Percentiles rank a stretch among this genome's conserved stretches.
phyloP scores from a whole-genome alignment of 2,888 invertebrate species.

The Hypselothyrea guttata region DNA sequence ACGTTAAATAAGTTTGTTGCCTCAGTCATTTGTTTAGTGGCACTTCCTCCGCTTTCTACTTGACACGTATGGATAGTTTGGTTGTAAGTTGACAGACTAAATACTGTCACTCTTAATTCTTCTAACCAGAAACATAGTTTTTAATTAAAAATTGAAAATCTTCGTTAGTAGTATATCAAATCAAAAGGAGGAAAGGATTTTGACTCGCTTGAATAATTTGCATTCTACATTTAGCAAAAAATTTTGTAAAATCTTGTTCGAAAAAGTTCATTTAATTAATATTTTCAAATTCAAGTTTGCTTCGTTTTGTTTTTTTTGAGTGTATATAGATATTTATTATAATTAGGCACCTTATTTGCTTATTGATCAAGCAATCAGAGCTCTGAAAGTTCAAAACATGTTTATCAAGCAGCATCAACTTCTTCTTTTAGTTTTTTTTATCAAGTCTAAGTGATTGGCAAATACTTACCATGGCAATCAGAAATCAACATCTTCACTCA shows the following conservation, averaged over 20 bases:
- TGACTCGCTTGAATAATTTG: conserved; percentile 18
- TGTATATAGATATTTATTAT: conserved; percentile 41
- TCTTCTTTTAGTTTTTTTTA: conserved; percentile 36
- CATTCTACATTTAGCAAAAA: too few relatives aligned
- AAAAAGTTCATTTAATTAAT: too few relatives aligned
- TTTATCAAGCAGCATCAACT: conserved; percentile 54
- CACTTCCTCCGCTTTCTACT: conserved; percentile 29
- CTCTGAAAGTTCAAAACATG: conserved; percentile 46
- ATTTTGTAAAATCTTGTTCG: too few relatives aligned
- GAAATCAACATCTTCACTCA: conserved; percentile 34
- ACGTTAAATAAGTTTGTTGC: conserved; percentile 52
- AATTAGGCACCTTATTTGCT: conserved; percentile 71
- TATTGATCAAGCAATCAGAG: conserved; percentile 55
- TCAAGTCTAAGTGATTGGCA: conserved; percentile 69
- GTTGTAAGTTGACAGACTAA: conserved; percentile 18
- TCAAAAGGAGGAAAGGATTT: conserved; percentile 71
- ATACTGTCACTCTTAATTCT: conserved; percentile 45
- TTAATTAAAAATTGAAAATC: too few relatives aligned
- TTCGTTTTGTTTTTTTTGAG: conserved; percentile 12
- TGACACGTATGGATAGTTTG: not conserved
- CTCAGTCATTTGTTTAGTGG: conserved; percentile 34
- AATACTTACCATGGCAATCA: conserved; percentile 56
- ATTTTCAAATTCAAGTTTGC: too few relatives aligned
- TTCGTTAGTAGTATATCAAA: conserved; percentile 22
- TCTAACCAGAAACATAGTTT: conserved; percentile 5